Base-by-base conservation (phyloP, 2,888 invertebrate species). In the Drosophila melanosoma region DNA sequence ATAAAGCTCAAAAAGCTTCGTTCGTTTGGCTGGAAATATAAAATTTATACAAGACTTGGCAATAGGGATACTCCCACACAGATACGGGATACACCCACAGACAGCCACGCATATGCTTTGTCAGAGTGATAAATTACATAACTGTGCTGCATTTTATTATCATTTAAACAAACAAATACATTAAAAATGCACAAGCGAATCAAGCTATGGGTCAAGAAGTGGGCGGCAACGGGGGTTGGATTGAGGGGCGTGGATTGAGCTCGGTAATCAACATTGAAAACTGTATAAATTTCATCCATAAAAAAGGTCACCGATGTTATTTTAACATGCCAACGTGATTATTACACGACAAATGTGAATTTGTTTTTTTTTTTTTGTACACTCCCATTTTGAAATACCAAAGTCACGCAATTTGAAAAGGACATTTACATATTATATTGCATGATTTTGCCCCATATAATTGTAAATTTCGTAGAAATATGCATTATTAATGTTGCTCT, bases 61-160 rank as follows among this genome's bases (percentile, higher is more conserved):
- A 54, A 48, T 53, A 48, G 35, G 61, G 12, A 36, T 57, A n/a
- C 35, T 20, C 36, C 51, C 52, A 52, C 52, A 62, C 45, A 48
- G 54, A 15, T 42, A 20, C 40, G 29, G 35, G 38, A 42, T 36
- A 49, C 40, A 23, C 53, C 3, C 11, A 38, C 40, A 33, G 23
- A 40, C 48, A 36, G 32, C 17, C 36, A 42, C 29, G 20, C 42
- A 54, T 51, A 49, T 36, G 32, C 40, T 17, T 26, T 62, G 33
- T 17, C 32, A 23, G n/a, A 70, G 68, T 82, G 79, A 85, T 87
- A 85, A 85, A 85, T 85, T 81, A 81, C 62, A 76, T 72, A 71
- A 56, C 56, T 52, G 42, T 64, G 69, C 76, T 81, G 85, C 81
- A 85, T 85, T 85, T 85, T 81, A 85, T 81, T 87, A 87, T 82